These are phyloP conservation scores for Pilophorus perplexus DNA, from an alignment of 2,888 invertebrate genomes.

Conservation along the genomic window DNA sequence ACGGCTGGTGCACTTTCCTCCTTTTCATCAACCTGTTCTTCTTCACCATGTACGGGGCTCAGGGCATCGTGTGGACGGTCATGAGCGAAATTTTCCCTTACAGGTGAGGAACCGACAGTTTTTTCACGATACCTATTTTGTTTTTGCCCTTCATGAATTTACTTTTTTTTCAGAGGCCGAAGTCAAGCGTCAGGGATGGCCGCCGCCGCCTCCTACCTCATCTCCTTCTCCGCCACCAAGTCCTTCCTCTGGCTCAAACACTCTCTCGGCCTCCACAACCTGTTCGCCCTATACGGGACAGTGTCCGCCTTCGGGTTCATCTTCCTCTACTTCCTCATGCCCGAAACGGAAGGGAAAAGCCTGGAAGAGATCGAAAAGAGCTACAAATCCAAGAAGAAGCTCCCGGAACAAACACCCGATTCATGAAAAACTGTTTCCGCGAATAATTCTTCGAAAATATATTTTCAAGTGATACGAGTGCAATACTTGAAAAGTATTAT, in stretches of 20 bases:
- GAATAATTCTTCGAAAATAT: too few species aligned
- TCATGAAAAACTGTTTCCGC: background rate
- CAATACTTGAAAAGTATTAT: too few species aligned
- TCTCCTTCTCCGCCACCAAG: constrained; percentile 58
- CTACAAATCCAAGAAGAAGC: constrained; percentile 51
- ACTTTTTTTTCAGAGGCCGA: constrained; percentile 58
- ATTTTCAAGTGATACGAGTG: too few species aligned
- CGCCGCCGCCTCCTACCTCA: constrained; percentile 58
- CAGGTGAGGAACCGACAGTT: constrained; percentile 53
- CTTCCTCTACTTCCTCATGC: constrained; percentile 57
- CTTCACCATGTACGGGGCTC: constrained; percentile 53
- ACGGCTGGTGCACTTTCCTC: constrained; percentile 54
- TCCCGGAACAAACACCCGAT: too few species aligned
- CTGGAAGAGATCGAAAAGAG: constrained; percentile 57
- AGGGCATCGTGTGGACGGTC: constrained; percentile 58
- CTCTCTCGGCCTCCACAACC: constrained; percentile 55
- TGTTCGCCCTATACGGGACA: constrained; percentile 56
- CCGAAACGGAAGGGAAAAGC: constrained; percentile 59
- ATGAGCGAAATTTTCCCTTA: constrained; percentile 61
- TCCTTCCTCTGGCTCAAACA: constrained; percentile 57
- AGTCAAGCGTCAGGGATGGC: constrained; percentile 58
- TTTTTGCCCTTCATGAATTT: background rate
- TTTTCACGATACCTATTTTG: background rate
- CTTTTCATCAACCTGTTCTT: constrained; percentile 54
- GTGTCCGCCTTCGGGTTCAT: constrained; percentile 56